Base-by-base conservation (phyloP, 2,888 invertebrate species). In the Rhynchonema sp. region DNA sequence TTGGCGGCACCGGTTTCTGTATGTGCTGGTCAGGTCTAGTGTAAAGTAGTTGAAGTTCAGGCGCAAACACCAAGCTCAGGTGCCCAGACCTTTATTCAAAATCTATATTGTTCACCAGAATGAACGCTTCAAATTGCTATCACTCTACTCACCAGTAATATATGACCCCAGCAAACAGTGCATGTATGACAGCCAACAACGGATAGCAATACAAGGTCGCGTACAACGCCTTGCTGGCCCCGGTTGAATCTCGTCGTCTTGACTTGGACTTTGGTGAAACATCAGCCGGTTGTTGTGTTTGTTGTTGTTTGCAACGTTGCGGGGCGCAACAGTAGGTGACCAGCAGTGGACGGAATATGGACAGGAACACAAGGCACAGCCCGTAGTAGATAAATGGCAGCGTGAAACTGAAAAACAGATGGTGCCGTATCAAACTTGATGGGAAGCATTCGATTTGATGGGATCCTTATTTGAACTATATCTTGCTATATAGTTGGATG, bases 331-430 rank as follows among this genome's bases (percentile, higher is more conserved):
- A 13, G 9, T 79, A 68, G 38, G 69, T 65, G 1, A 85, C 82
- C 53, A 89, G 74, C 74, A 84, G 78, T 0, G 89, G 87, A 61
- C 92, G 79, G 56, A 89, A 71, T 23, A 85, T 67, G 65, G 92
- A 78, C 80, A 92, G 85, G 67, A 85, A 79, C 13, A 85, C 72
- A 62, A 91, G 77, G 62, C 85, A 84, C 66, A 89, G 79, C 13
- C 84, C 84, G 73, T 91, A 91, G 75, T 90, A 89, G 54, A 90
- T 80, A 69, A 92, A 82, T 1, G 91, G 85, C 76, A 92, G 83
- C 9, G 20, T 49, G 49, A 20, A 49, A 3, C 49, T 49, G 49
- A 49, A 49, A 49, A 13, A n/a, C 3, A 75, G 91, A 91, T 53
- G 53, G n/a, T n/a, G n/a, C n/a, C n/a, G n/a, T n/a, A n/a, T n/a